phyloP scores from a whole-genome alignment of 1,140 invertebrate genomes.

The Amphibalanus amphitrite region DNA sequence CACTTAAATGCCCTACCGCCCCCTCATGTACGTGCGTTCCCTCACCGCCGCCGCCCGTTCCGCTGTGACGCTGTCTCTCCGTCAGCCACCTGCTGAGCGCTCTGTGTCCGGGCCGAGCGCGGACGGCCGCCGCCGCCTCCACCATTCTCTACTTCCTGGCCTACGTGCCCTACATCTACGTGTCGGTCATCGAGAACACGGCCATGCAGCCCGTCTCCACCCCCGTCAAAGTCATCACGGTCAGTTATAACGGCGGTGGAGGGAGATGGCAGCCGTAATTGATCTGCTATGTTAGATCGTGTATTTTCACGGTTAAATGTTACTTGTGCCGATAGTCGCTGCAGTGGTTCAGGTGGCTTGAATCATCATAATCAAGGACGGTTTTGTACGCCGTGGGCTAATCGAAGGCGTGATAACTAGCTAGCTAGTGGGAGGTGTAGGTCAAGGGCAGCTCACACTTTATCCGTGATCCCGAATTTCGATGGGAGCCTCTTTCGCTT shows the following conservation, averaged over 20 bases:
- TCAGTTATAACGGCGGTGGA: constrained; percentile 4
- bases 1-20: neutral
- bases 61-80: neutral
- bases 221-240: constrained; percentile 21
- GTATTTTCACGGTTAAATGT: too few relatives aligned
- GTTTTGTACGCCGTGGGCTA: too few relatives aligned
- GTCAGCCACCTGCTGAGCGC: neutral
- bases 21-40: neutral
- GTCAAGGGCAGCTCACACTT: too few relatives aligned
- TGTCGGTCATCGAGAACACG: constrained; percentile 24
- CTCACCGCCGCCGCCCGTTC: neutral
- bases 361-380: too few relatives aligned
- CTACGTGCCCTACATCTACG: constrained; percentile 27
- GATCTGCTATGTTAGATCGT: too few relatives aligned
- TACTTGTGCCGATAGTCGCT: too few relatives aligned
- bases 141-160: constrained; percentile 23
- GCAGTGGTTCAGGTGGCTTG: too few relatives aligned
- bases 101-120: neutral
- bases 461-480: too few relatives aligned
- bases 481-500: neutral
- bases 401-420: too few relatives aligned
- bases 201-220: constrained; percentile 21
- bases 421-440: too few relatives aligned
- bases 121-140: neutral
- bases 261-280: too few relatives aligned